Base-by-base conservation (phyloP, 1,140 invertebrate genomes). In the Bombus confusus region DNA sequence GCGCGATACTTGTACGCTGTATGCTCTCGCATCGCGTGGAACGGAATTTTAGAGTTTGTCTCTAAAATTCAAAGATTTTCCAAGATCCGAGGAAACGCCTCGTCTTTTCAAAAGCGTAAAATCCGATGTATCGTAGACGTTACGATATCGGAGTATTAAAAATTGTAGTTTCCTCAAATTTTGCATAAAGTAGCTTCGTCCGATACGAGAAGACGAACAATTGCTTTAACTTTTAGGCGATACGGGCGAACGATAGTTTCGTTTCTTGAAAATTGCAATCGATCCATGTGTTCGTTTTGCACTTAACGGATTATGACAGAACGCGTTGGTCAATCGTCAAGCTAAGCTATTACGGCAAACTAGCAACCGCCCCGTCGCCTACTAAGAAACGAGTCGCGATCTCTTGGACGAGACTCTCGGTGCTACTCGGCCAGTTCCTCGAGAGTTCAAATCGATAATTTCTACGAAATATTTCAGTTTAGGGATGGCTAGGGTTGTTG, bases 401-500 rank as follows among this genome's bases (percentile, higher is more conserved):
- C 34, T 5, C 22, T 28, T 34, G 22, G 31, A 15, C 28, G 15
- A 9, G 22, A 22, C 34, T 25, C 8, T 41, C 22, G 18, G n/a
- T 41, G 18, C 31, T 25, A 69, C 39, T 34, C 57, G 52, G 59
- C 62, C 75, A 83, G 80, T 84, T 22, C 6, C 8, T 52, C 47
- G 18, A 52, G 18, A 52, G 47, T n/a, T n/a, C 18, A 52, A 52
- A 68, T 87, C 68, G 77, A 62, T 75, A 59, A 64, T 80, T 79
- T 77, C 59, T 57, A 69, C 82, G 82, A 89, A 87, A 89, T 89
- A 89, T 86, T 52, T 52, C 1, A 52, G 47, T 52, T 80, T 62
- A 81, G 41, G 6, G 41, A 25, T 22, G 34, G 25, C n/a, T 10
- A 62, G n/a, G 52, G 43, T 64, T 71, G 47, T 8, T 15, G 37